Percentiles rank a stretch among this genome's conserved stretches.
Evolutionary conservation across 30 jellyfish, hydroid and myxozoan species (phyloP).

Genomic region (Hydractinia echinata): DNA sequence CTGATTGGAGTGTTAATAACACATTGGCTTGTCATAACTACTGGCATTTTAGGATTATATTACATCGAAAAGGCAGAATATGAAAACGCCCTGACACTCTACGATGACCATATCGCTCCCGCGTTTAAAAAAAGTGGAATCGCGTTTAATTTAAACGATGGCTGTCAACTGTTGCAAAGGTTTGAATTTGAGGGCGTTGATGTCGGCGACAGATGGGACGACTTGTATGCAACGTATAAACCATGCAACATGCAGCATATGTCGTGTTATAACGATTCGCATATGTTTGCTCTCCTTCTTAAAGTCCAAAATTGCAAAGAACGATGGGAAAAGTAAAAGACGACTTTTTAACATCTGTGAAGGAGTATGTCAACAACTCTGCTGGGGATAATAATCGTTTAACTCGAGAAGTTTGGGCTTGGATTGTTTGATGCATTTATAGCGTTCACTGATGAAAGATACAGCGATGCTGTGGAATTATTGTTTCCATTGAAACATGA

Average conservation of each 20-base stretch:
- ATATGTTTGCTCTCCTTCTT: slow-evolving; percentile 6
- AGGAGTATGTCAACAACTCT: slow-evolving; percentile 1
- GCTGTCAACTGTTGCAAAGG: slow-evolving; percentile 5
- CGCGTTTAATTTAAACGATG: slow-evolving; percentile 22
- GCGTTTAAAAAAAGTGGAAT: slow-evolving; percentile 3
- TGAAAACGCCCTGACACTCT: slow-evolving; percentile 17
- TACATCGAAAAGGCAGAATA: slow-evolving; percentile 13
- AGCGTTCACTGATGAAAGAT: slow-evolving; percentile 24
- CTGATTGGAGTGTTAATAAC: slow-evolving; percentile 19
- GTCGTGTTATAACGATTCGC: slow-evolving; percentile 30
- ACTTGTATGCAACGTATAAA: slow-evolving; percentile 21
- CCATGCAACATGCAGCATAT: slow-evolving; percentile 17
- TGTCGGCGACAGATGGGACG: slow-evolving; percentile 39
- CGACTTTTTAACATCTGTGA: slow-evolving; percentile 17
- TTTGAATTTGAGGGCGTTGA: slow-evolving; percentile 4
- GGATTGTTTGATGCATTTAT: not conserved
- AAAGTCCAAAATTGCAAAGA: slow-evolving; percentile 13
- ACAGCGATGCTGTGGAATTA: slow-evolving; percentile 18
- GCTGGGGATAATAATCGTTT: slow-evolving; percentile 8
- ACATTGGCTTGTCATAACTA: slow-evolving; percentile 24
- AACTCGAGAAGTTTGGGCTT: slow-evolving; percentile 23
- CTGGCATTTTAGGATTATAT: slow-evolving; percentile 32
- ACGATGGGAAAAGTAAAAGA: not conserved
- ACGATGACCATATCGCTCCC: slow-evolving; percentile 13
- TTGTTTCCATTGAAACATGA: slow-evolving; percentile 15